Evolutionary conservation across 2,797 vertebrate genomes (phyloP).

Genomic region (Silurus lanzhouensis): DNA sequence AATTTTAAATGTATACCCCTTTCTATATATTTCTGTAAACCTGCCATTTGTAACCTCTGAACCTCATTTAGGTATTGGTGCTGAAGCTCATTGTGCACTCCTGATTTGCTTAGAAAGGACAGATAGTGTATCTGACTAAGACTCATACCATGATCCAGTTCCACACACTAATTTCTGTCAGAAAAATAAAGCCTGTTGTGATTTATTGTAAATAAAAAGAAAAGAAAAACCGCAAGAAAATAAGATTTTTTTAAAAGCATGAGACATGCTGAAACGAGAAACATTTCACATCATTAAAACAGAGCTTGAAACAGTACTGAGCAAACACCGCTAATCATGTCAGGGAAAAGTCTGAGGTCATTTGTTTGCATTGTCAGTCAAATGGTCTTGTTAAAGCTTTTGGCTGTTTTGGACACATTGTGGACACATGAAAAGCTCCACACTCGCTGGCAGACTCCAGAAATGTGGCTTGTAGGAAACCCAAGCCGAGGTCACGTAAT

Average conservation of each 20-base stretch:
- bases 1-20: no score
- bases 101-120: not conserved
- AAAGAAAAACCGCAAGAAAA: not conserved
- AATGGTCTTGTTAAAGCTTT: conserved; percentile 7
- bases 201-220: not conserved
- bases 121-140: not conserved
- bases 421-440: not conserved
- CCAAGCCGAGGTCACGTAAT: not conserved
- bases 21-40: no score
- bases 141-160: not conserved
- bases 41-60: no score
- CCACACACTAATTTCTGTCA: not conserved
- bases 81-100: not conserved
- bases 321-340: not conserved
- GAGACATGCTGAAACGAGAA: not conserved
- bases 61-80: not conserved
- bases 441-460: not conserved
- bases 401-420: no score
- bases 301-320: not conserved
- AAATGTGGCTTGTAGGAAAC: not conserved
- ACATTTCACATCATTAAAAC: not conserved
- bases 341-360: not conserved
- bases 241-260: not conserved
- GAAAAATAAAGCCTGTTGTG: not conserved
- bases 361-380: not conserved